Base-by-base conservation (phyloP, 2,888 invertebrate species). In the Caprella mutica region DNA sequence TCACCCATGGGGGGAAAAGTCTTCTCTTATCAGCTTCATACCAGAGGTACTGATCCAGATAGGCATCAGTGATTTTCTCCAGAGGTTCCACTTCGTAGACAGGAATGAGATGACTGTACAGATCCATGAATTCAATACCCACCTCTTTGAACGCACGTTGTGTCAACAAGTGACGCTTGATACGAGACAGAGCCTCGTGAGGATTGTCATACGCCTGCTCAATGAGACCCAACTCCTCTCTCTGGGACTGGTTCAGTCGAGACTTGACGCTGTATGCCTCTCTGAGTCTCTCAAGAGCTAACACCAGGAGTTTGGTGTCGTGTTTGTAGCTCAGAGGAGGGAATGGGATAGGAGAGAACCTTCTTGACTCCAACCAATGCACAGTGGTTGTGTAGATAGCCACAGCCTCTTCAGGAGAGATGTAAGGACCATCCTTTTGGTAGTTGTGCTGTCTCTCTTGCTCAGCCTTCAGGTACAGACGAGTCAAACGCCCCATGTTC, bases 161-260 rank as follows among this genome's bases (percentile, higher is more conserved):
- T 0, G 98, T 99, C 5, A 99, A 78, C 71, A 99, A 78, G 76
- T 99, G 98, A 80, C 98, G 89, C 72, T 99, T 99, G 70, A 99
- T 99, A 70, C 98, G 84, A 0, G 97, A 97, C 66, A 99, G 75
- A 0, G 98, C 98, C 74, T 99, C 98, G 71, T 99, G 98, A 26
- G 98, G 98, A 76, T 99, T 99, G 72, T 99, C 98, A 69, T 99
- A 99, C 0, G 98, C 98, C 75, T 99, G 98, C 73, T 99, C 98
- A 67, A 99, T 99, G 44, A 99, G 78, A 5, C 98, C 98, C 67
- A 99, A 75, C 73, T 99, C 98, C 73, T 99, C 98, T 67, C 98
- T 79, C 74, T 99, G 98, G 68, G 94, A 96, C 75, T 99, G 98
- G 75, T 99, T 99, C 61, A 99, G 76, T 29, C 98, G 78, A 0